Conservation (phyloP, 2,888 invertebrate genomes). For the Deilephila porcellus region DNA sequence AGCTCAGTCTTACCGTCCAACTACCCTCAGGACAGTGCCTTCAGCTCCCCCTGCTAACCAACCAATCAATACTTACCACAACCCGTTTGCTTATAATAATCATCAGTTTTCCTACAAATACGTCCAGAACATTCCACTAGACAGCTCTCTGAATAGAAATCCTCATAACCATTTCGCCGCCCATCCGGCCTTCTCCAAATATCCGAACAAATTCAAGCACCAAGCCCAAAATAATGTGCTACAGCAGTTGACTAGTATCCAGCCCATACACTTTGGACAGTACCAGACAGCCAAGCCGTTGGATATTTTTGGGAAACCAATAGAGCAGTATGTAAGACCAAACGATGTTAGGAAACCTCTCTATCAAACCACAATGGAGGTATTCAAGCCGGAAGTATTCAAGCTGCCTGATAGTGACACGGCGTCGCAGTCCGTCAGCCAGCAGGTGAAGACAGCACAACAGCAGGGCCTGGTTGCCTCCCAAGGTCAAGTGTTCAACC, state of each 20-base stretch:
- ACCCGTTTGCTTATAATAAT: constrained; percentile 72
- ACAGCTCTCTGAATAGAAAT: constrained; percentile 71
- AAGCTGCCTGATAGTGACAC: constrained; percentile 72
- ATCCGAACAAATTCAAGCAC: constrained; percentile 69
- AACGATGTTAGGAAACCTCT: constrained; percentile 56
- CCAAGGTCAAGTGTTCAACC: constrained; percentile 56
- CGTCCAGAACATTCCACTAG: constrained; percentile 72
- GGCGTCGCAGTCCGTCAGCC: constrained; percentile 67
- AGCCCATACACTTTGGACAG: constrained; percentile 72
- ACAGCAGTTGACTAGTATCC: constrained; percentile 72
- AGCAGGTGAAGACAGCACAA: constrained; percentile 77
- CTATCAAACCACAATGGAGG: constrained; percentile 55
- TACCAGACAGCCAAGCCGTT: constrained; percentile 68
- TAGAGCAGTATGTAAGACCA: constrained; percentile 67
- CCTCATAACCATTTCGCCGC: constrained; percentile 71
- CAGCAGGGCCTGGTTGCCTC: constrained; percentile 61
- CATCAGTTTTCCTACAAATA: constrained; percentile 66
- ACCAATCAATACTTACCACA: constrained; percentile 77
- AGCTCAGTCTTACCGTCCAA: constrained; percentile 78
- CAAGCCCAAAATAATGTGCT: constrained; percentile 62
- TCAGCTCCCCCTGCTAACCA: constrained; percentile 66
- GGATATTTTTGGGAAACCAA: constrained; percentile 68
- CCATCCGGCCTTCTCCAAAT: constrained; percentile 69
- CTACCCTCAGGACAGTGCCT: constrained; percentile 68
- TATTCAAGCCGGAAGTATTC: constrained; percentile 75